Base-by-base conservation (phyloP, 2,888 invertebrate species). In the Caenorhabditis macrosperma region DNA sequence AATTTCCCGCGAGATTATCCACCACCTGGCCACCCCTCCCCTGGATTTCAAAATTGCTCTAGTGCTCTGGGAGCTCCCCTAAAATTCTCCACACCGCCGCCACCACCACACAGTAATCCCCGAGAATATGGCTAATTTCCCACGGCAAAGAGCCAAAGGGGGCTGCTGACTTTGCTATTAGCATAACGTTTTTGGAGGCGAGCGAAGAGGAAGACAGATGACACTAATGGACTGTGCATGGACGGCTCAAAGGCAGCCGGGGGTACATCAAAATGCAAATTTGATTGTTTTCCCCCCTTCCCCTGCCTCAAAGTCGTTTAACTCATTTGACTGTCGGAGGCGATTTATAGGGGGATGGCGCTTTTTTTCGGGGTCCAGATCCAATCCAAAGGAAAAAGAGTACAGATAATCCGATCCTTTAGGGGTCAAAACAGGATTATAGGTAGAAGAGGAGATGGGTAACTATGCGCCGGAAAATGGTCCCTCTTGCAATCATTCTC, bases 181-280 rank as follows among this genome's bases (percentile, higher is more conserved):
- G 78, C 78, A 78, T 78, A 78, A 72, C 78, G 77, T 63, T 77
- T 68, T 76, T 52, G n/a, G 38, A 12, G 59, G 24, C 12, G 20
- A 20, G 6, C 5, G 33, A 4, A 68, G 57, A 48, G 59, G 15
- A 28, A 41, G 57, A 46, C 48, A 48, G 59, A 59, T 59, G 38
- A 60, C 55, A 52, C 74, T 74, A 74, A 74, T 74, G 74, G 74
- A 74, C 71, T 69, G 22, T 67, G 30, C 52, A 48, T 46, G 20
- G 55, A 61, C 64, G 17, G 28, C 60, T 60, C 60, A 48, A 52
- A 28, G 41, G 30, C 46, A 5, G 10, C 22, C 28, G 38, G 41
- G 15, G 22, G 44, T 17, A 44, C 44, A 72, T 63, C 12, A 33
- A 44, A 52, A 60, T 71, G 63, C 54, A 55, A 61, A 72, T 72